Evolutionary conservation across 2,113 vertebrate genomes (phyloP).

Genomic region (Phalacrocorax carbo): DNA sequence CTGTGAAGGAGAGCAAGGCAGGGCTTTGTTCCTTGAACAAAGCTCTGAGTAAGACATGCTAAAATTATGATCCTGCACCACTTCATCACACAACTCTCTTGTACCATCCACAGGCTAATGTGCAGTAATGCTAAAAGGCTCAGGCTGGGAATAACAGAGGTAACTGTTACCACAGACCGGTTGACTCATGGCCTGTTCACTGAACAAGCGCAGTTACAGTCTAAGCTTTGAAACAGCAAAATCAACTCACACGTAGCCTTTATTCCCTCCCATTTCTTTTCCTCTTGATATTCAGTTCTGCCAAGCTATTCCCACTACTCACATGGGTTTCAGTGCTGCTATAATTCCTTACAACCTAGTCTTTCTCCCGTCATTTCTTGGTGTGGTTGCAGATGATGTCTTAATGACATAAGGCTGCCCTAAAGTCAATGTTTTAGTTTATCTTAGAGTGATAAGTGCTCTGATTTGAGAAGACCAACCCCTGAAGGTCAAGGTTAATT

Average conservation of each 20-base stretch:
- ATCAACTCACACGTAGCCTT: not conserved
- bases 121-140: rapidly evolving
- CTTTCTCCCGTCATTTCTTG: not conserved
- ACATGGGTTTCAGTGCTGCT: not conserved
- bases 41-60: not conserved
- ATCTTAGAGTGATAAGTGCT: not conserved
- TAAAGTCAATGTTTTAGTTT: not conserved
- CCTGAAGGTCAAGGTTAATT: not conserved
- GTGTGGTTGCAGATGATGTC: not conserved
- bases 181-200: not conserved
- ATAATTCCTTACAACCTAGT: not conserved
- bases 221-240: not conserved
- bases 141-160: not conserved
- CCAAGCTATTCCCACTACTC: not conserved
- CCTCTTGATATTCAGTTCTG: not conserved
- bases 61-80: not conserved
- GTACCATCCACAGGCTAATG: not conserved
- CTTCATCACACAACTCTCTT: not conserved
- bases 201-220: not conserved
- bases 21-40: not conserved
- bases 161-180: not conserved
- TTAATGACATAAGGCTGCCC: not conserved
- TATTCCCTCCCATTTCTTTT: not conserved
- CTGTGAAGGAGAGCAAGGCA: not conserved
- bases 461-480: not conserved